Evolutionary conservation across 1,140 invertebrate genomes (phyloP).

Genomic region (Bombus breviceps): DNA sequence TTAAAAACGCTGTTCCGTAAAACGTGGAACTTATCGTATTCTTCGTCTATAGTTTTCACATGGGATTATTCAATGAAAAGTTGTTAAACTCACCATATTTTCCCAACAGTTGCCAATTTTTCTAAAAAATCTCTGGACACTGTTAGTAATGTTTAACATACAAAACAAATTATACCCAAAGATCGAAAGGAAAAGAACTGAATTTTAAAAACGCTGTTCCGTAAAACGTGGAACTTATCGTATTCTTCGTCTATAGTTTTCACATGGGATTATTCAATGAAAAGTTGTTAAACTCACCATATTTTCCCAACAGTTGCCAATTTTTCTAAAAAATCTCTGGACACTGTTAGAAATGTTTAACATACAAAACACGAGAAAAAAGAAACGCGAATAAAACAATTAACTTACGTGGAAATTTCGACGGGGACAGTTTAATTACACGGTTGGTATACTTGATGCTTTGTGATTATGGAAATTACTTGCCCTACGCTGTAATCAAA

Average conservation of each 20-base stretch:
- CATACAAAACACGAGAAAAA: background rate
- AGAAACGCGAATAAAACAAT: background rate
- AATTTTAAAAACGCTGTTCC: too few species aligned
- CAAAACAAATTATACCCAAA: too few species aligned
- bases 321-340: background rate
- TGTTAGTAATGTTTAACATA: background rate
- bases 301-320: background rate
- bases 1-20: too few species aligned
- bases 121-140: background rate
- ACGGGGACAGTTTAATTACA: conserved; percentile 1
- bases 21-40: background rate
- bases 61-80: background rate
- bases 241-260: too few species aligned
- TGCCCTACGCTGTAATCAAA: background rate
- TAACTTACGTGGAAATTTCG: background rate
- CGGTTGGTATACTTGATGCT: background rate
- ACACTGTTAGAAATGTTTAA: background rate
- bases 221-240: background rate
- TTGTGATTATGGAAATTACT: background rate
- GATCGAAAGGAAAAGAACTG: background rate
- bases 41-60: too few species aligned
- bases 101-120: background rate
- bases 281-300: background rate
- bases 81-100: background rate
- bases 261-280: background rate